These are phyloP conservation scores for Glomeris maerens DNA, from an alignment of 1,140 invertebrate genomes.

Conservation along the genomic window DNA sequence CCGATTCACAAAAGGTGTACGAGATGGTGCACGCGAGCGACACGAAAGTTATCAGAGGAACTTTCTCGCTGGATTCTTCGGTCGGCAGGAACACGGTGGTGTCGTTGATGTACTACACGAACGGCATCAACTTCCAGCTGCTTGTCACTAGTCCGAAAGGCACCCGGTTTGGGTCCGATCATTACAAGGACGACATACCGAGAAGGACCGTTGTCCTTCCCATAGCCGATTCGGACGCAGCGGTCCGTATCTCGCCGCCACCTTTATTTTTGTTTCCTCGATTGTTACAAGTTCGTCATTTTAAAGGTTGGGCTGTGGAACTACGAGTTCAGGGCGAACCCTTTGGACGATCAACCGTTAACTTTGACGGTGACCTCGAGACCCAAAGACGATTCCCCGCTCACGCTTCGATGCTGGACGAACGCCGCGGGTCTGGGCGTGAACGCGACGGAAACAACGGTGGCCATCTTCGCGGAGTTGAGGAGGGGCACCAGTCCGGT, in stretches of 20 bases:
- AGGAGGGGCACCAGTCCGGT: slow-evolving; percentile 23
- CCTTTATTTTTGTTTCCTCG: neutral
- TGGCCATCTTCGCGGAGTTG: slow-evolving; percentile 26
- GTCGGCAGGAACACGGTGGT: neutral
- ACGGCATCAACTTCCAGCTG: neutral
- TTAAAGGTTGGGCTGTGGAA: neutral
- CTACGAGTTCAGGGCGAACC: neutral
- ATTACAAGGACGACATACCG: neutral
- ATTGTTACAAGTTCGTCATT: neutral
- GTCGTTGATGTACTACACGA: neutral
- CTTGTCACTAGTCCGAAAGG: neutral
- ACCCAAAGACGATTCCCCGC: neutral
- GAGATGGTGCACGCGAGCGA: neutral
- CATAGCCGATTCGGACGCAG: neutral
- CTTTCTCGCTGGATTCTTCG: neutral
- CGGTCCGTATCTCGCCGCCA: neutral
- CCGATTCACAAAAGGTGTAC: too few species aligned
- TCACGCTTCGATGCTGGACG: neutral
- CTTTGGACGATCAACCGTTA: neutral
- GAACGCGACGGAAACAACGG: slow-evolving; percentile 14
- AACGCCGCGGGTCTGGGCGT: neutral
- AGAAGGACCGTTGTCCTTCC: neutral
- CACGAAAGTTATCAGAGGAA: neutral
- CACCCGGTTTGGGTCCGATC: neutral
- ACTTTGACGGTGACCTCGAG: neutral